Evolutionary conservation across 2,113 vertebrate species (phyloP).

Genomic region (Tetrax tetrax): DNA sequence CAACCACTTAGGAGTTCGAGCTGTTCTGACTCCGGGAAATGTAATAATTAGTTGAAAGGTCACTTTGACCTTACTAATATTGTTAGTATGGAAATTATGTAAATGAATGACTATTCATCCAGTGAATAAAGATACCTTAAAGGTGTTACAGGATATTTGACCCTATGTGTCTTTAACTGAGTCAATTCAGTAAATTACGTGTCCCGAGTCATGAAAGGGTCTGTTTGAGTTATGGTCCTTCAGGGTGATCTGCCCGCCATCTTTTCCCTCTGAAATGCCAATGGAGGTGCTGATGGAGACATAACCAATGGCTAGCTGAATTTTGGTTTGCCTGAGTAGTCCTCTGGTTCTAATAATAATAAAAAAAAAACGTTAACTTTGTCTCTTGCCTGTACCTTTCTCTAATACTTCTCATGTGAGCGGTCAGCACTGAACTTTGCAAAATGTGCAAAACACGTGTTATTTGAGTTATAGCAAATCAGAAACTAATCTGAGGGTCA

Average conservation of each 20-base stretch:
- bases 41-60: not conserved
- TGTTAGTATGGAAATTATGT: not conserved
- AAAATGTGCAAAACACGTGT: not conserved
- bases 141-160: not conserved
- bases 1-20: not conserved
- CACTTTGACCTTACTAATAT: not conserved
- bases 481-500: not conserved
- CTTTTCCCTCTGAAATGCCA: not conserved
- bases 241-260: fast-evolving
- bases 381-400: not conserved
- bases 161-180: not conserved
- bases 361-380: not conserved
- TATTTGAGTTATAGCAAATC: not conserved
- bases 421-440: not conserved
- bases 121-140: not conserved
- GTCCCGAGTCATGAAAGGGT: not conserved
- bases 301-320: not conserved
- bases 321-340: not conserved
- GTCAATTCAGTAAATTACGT: not conserved
- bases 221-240: not conserved
- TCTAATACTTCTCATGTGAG: not conserved
- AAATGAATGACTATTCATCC: not conserved
- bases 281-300: not conserved
- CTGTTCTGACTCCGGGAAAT: not conserved
- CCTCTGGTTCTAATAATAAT: not conserved